Evolutionary conservation across 2,888 invertebrate species (phyloP).

Genomic region (Odontothrips loti): DNA sequence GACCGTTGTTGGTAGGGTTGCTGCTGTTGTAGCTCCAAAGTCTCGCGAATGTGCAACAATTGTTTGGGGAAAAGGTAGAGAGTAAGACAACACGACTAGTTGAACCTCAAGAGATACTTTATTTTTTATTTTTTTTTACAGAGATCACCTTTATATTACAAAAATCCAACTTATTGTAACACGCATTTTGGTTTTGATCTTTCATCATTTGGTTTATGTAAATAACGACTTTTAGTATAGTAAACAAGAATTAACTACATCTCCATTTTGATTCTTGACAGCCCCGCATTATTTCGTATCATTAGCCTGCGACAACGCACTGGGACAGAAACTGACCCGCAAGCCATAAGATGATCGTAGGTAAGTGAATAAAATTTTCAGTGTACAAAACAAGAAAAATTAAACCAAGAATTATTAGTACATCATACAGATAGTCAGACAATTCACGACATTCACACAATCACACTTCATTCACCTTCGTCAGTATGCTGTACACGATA

Average conservation of each 20-base stretch:
- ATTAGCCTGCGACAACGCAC: no score
- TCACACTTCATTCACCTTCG: neutral
- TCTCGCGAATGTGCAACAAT: no score
- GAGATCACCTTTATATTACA: conserved; percentile 13
- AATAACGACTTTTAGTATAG: neutral
- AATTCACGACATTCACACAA: neutral
- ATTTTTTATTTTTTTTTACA: conserved; percentile 4
- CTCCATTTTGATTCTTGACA: conserved; percentile 24
- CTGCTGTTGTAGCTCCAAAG: no score
- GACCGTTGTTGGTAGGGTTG: no score
- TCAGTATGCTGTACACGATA: conserved; percentile 3
- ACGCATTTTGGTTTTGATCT: neutral
- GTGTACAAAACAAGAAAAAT: conserved; percentile 6
- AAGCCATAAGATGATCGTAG: neutral
- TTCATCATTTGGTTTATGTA: neutral
- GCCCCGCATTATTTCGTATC: neutral
- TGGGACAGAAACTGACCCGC: neutral
- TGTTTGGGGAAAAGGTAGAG: no score
- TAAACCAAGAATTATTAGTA: neutral
- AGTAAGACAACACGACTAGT: no score
- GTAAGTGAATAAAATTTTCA: conserved; percentile 6
- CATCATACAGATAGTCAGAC: conserved; percentile 18
- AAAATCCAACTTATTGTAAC: conserved; percentile 7
- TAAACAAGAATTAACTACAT: conserved; percentile 2
- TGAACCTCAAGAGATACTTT: neutral